phyloP scores from a whole-genome alignment of 2,797 vertebrate genomes.

The Scolopax bukidnonensis region DNA sequence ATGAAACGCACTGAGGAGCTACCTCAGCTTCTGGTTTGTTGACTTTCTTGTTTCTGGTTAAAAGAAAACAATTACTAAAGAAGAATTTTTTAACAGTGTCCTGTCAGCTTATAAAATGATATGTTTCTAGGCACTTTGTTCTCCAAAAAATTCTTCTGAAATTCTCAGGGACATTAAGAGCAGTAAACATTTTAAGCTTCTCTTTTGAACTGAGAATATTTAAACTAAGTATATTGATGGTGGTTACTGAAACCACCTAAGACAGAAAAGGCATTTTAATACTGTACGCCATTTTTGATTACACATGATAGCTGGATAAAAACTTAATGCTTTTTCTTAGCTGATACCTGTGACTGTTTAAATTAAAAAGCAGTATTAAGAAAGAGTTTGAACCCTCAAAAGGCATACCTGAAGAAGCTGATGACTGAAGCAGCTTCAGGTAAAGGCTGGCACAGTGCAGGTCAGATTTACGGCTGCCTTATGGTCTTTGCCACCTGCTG shows the following conservation, averaged over 20 bases:
- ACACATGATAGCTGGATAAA: background rate
- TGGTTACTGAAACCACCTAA: background rate
- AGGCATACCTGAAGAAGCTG: background rate
- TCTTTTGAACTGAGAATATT: background rate
- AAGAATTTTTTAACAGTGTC: background rate
- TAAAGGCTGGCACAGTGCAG: background rate
- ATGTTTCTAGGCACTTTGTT: background rate
- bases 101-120: background rate
- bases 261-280: background rate
- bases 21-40: background rate
- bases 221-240: background rate
- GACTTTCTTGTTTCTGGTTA: background rate
- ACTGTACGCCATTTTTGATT: background rate
- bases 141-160: background rate
- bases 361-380: background rate
- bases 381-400: background rate
- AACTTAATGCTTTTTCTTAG: background rate
- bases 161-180: background rate
- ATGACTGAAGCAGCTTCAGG: background rate
- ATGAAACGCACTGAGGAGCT: slow-evolving; percentile 5
- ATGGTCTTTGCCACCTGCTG: background rate
- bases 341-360: background rate
- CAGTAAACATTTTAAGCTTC: background rate
- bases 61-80: background rate
- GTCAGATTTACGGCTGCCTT: background rate